These are phyloP conservation scores for Ochotona princeps DNA, from an alignment of 2,113 vertebrate species.

Conservation along the genomic window DNA sequence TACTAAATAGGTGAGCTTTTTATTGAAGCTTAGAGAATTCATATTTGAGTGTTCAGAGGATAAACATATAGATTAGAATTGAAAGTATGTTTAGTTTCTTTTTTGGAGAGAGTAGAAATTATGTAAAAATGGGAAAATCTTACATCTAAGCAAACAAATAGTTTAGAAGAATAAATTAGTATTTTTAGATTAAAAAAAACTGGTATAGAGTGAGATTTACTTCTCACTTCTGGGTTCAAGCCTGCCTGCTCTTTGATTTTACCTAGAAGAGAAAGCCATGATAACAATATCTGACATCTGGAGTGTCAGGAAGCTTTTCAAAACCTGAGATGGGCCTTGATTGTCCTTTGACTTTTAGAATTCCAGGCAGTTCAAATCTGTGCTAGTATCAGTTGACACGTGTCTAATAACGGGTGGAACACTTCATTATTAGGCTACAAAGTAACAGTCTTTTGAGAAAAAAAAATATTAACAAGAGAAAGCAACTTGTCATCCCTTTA, in stretches of 20 bases:
- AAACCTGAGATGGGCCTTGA: slow-evolving; percentile 35
- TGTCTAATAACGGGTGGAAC: background rate
- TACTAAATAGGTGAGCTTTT: background rate
- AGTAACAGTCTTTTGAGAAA: background rate
- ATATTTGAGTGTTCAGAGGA: slow-evolving; percentile 35
- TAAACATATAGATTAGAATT: slow-evolving; percentile 29
- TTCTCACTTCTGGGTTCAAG: background rate
- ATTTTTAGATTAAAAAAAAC: background rate
- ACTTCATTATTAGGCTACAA: slow-evolving; percentile 38
- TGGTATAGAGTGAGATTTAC: slow-evolving; percentile 7
- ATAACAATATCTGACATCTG: slow-evolving; percentile 28
- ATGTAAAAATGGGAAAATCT: slow-evolving; percentile 36
- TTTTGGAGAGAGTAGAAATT: background rate
- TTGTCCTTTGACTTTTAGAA: slow-evolving; percentile 57
- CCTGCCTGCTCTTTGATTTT: slow-evolving; percentile 4
- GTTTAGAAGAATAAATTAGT: slow-evolving; percentile 50
- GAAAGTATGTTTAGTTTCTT: slow-evolving; percentile 21
- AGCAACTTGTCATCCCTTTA: slow-evolving; percentile 6
- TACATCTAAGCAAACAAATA: slow-evolving; percentile 15
- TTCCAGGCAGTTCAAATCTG: slow-evolving; percentile 38
- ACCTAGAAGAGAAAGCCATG: slow-evolving; percentile 23
- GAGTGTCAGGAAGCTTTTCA: slow-evolving; percentile 50
- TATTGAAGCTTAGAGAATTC: slow-evolving; percentile 48
- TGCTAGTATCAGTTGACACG: slow-evolving; percentile 42
- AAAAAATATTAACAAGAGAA: slow-evolving; percentile 40